phyloP scores from a whole-genome alignment of 2,113 vertebrate genomes.

The Sminthopsis crassicaudata region DNA sequence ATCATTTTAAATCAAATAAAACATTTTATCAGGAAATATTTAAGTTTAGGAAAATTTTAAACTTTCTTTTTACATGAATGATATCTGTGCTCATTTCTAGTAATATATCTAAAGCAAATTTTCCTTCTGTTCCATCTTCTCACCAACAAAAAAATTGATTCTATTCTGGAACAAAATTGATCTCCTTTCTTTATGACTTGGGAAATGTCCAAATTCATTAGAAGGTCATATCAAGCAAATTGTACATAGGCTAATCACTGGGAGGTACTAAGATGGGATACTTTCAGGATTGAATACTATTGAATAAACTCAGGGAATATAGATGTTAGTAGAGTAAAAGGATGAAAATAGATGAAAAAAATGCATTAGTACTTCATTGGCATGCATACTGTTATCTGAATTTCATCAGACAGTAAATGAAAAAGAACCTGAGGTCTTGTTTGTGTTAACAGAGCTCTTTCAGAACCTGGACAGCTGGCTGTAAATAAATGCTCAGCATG shows the following conservation, averaged over 20 bases:
- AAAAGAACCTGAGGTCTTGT: slow-evolving; percentile 71
- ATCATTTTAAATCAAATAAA: slow-evolving; percentile 33
- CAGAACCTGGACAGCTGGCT: slow-evolving; percentile 66
- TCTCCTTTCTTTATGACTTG: slow-evolving; percentile 10
- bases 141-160: background rate
- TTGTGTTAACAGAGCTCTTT: slow-evolving; percentile 73
- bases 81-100: slow-evolving; percentile 30
- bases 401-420: slow-evolving; percentile 77
- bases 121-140: background rate
- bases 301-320: slow-evolving; percentile 64
- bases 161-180: slow-evolving; percentile 32
- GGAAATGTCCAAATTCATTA: slow-evolving; percentile 55
- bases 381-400: slow-evolving; percentile 59
- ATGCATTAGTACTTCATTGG: slow-evolving; percentile 67
- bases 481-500: slow-evolving; percentile 76
- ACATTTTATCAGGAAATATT: slow-evolving; percentile 47
- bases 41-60: slow-evolving; percentile 46
- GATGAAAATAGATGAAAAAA: slow-evolving; percentile 67
- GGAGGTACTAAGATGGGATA: slow-evolving; percentile 8
- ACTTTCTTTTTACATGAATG: slow-evolving; percentile 27
- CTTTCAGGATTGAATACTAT: slow-evolving; percentile 26
- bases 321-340: slow-evolving; percentile 46
- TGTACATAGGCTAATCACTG: slow-evolving; percentile 43
- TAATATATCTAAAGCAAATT: slow-evolving; percentile 52
- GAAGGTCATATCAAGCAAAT: slow-evolving; percentile 66